Base-by-base conservation (phyloP, 1,140 invertebrate genomes). In the Drosophila malerkotliana region DNA sequence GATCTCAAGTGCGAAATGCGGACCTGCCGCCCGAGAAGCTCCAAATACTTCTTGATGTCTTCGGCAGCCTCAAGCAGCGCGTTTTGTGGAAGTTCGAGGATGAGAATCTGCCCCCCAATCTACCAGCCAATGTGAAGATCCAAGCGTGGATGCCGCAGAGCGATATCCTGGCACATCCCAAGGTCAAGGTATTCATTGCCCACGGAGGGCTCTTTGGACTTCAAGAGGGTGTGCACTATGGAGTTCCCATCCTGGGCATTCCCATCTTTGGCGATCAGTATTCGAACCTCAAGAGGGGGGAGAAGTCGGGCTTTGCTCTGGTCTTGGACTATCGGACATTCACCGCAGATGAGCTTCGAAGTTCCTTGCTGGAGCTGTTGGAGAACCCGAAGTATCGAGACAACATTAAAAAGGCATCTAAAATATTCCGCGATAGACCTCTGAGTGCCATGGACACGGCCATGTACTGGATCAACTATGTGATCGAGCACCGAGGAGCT, bases 31-130 rank as follows among this genome's bases (percentile, higher is more conserved):
- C 72, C 0, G 74, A 92, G 30, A 93, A 92, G 56, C 61, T 93
- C 1, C 79, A 92, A 52, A 74, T 92, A 4, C 93, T 95, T 60
- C 63, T 93, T n/a, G 67, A 92, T 30, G 93, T 93, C 4, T 94
- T 95, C 64, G 77, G 69, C 1, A 66, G 71, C 14, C 18, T 95
- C 4, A 93, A 93, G 4, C 93, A 95, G 62, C 92, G 93, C 37
- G 89, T 95, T 6, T 52, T 95, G 4, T 95, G 94, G 94, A 95
- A 95, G 81, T 93, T 93, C 71, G 94, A 95, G 73, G 92, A 93
- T 26, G 92, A 92, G 0, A 90, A 80, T 0, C 66, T 94, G 26
- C 26, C 26, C 26, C 84, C 92, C 4, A 91, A 90, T 69, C 84
- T 91, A 10, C 93, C 94, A 0, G 64, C 92, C 1, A 95, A 96